Percentiles rank a stretch among this genome's conserved stretches.
Conservation (phyloP, 2,797 vertebrate genomes). For the Pseudocheirus occidentalis region DNA sequence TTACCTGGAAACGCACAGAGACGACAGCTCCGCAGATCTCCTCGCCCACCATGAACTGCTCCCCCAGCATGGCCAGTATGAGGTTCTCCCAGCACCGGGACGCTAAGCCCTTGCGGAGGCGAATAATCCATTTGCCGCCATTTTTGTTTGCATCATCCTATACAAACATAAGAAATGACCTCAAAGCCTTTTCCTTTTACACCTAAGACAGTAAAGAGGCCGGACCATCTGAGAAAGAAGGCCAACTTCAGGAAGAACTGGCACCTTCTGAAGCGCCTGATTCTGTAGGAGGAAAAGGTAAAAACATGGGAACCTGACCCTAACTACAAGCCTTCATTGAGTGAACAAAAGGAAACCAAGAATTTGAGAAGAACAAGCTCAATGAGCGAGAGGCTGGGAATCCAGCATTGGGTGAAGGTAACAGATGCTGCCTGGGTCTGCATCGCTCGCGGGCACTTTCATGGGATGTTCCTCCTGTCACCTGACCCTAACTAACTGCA, state of each 20-base stretch:
- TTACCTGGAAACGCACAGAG: conserved; percentile 96
- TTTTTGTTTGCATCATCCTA: conserved; percentile 91
- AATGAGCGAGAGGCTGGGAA: background rate
- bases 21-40: conserved; percentile 98
- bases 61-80: conserved; percentile 97
- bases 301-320: background rate
- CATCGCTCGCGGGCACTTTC: background rate
- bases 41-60: conserved; percentile 99
- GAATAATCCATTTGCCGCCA: conserved; percentile 90
- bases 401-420: background rate
- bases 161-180: conserved; percentile 38
- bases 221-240: background rate
- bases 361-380: conserved; percentile 28
- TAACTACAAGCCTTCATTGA: conserved; percentile 7
- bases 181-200: background rate
- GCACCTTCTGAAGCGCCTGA: conserved; percentile 5
- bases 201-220: background rate
- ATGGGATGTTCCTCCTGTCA: background rate
- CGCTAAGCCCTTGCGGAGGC: conserved; percentile 93
- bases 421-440: background rate
- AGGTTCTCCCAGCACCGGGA: conserved; percentile 99
- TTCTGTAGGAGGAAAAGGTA: background rate
- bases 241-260: background rate
- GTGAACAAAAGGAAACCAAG: conserved; percentile 22
- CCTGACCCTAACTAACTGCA: background rate